Evolutionary conservation across 2,888 invertebrate species (phyloP).

Genomic region (Acleris holmiana): DNA sequence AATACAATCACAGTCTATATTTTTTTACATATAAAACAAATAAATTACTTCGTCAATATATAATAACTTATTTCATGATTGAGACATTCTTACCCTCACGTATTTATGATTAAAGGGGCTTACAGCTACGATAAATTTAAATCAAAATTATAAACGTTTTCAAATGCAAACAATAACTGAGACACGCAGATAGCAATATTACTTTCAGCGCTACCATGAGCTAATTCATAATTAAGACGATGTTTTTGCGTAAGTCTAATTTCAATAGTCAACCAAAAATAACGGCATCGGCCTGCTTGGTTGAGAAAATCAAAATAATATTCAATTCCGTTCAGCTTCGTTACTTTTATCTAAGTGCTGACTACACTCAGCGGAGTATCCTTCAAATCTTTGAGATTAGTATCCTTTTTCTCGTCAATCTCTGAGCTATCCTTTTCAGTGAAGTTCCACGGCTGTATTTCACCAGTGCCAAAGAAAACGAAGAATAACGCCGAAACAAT

Average conservation of each 20-base stretch:
- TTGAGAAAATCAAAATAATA: not conserved
- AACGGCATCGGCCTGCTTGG: not conserved
- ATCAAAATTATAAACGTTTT: not conserved
- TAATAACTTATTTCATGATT: conserved; percentile 15
- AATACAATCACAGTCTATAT: conserved; percentile 34
- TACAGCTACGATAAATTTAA: conserved; percentile 10
- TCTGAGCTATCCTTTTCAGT: conserved; percentile 49
- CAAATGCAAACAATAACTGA: not conserved
- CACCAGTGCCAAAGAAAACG: conserved; percentile 88
- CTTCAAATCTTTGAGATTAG: conserved; percentile 59
- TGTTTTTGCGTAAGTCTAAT: no score
- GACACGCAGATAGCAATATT: no score
- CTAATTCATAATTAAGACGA: no score
- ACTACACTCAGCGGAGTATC: conserved; percentile 66
- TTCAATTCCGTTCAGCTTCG: not conserved
- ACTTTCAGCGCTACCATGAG: no score
- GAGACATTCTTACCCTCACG: conserved; percentile 5
- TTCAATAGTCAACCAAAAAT: not conserved
- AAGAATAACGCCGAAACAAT: conserved; percentile 88
- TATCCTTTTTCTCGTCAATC: conserved; percentile 50
- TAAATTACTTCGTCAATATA: conserved; percentile 20
- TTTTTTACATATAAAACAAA: conserved; percentile 13
- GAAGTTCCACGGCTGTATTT: conserved; percentile 89
- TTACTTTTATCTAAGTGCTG: conserved; percentile 33
- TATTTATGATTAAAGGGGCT: not conserved